Conservation (phyloP, 2,113 vertebrate genomes). For the Nerophis lumbriciformis region DNA sequence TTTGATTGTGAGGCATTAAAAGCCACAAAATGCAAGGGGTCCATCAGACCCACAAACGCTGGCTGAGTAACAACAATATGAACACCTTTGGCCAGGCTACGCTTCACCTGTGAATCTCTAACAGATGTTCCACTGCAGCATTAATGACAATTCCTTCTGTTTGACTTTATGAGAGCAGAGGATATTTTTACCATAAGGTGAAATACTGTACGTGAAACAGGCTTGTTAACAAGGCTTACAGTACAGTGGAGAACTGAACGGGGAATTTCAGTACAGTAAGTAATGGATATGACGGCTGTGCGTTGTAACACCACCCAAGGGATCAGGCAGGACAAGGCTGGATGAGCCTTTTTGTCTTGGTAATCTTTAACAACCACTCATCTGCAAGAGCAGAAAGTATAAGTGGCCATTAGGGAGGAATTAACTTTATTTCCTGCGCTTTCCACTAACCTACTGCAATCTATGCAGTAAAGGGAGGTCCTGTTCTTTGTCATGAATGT, state of each 20-base stretch:
- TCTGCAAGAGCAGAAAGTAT: slow-evolving; percentile 35
- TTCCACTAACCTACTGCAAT: neutral
- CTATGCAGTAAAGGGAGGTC: neutral
- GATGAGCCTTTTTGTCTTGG: neutral
- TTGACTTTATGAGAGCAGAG: slow-evolving; percentile 15
- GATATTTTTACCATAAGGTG: slow-evolving; percentile 20
- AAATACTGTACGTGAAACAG: slow-evolving; percentile 15
- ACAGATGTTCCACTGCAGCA: slow-evolving; percentile 14
- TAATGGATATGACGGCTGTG: slow-evolving; percentile 38
- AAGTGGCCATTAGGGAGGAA: neutral
- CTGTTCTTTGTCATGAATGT: neutral
- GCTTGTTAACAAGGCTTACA: slow-evolving; percentile 26
- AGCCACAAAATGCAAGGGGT: too few species aligned
- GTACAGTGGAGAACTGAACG: slow-evolving; percentile 11
- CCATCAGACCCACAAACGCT: too few species aligned
- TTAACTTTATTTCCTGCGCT: neutral
- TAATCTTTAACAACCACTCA: slow-evolving; percentile 16
- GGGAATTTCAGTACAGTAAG: slow-evolving; percentile 12
- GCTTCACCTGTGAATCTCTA: slow-evolving; percentile 15
- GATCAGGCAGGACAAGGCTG: slow-evolving; percentile 13
- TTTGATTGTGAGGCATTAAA: too few species aligned
- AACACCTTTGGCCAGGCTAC: slow-evolving; percentile 11
- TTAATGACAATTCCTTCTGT: slow-evolving; percentile 35
- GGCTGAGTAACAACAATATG: slow-evolving; percentile 19
- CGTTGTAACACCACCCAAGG: slow-evolving; percentile 16